Evolutionary conservation across 2,113 vertebrate species (phyloP).

Genomic region (Perccottus glenii): DNA sequence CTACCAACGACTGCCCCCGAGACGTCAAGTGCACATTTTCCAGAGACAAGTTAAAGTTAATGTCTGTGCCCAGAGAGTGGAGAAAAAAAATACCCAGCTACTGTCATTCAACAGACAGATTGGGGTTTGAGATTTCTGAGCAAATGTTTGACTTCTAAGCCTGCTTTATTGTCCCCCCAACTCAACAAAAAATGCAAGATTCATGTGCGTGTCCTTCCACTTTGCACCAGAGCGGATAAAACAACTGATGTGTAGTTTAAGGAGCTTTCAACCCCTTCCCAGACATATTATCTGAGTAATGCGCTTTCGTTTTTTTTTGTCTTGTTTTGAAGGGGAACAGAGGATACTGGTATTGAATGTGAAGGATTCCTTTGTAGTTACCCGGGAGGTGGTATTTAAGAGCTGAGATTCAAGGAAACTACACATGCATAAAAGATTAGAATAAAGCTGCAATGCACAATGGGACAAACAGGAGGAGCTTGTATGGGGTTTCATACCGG

Average conservation of each 20-base stretch:
- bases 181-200: slow-evolving; percentile 6
- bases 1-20: background rate
- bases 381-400: slow-evolving; percentile 56
- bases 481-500: slow-evolving; percentile 49
- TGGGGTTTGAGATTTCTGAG: slow-evolving; percentile 1
- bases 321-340: slow-evolving; percentile 32
- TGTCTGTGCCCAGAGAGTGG: background rate
- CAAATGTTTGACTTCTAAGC: slow-evolving; percentile 6
- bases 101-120: slow-evolving; percentile 9
- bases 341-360: slow-evolving; percentile 54
- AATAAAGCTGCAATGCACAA: slow-evolving; percentile 56
- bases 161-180: slow-evolving; percentile 21
- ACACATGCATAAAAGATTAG: slow-evolving; percentile 59
- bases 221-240: slow-evolving; percentile 33
- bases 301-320: slow-evolving; percentile 24
- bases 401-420: slow-evolving; percentile 44
- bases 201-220: slow-evolving; percentile 33
- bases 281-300: slow-evolving; percentile 47
- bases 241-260: slow-evolving; percentile 49
- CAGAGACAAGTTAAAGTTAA: background rate
- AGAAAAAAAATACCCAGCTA: slow-evolving; percentile 13
- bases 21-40: background rate
- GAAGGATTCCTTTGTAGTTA: slow-evolving; percentile 64
- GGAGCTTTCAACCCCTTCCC: slow-evolving; percentile 57
- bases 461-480: slow-evolving; percentile 33